Base-by-base conservation (phyloP, 2,797 vertebrate species). In the Orestias chungarensis region DNA sequence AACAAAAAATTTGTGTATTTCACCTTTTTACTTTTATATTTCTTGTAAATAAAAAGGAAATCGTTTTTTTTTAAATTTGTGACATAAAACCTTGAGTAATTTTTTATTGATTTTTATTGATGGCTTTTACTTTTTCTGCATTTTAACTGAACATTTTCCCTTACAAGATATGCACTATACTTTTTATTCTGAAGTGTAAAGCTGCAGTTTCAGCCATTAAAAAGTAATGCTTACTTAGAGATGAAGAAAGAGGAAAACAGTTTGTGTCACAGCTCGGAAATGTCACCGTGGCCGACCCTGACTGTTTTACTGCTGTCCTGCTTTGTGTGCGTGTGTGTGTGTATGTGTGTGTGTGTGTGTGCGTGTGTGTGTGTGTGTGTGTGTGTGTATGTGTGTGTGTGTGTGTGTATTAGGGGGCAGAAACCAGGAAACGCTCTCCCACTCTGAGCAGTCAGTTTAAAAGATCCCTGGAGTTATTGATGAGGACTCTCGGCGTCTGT, bases 381-480 rank as follows among this genome's bases (percentile, higher is more conserved):
- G 57, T 82, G 40, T 75, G 52, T 81, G 66, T 81, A 70, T 73
- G 42, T 88, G 61, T 80, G 64, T 77, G 14, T 81, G 25, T 74
- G 57, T 82, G 40, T 75, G 52, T 81, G 66, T 81, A 70, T 1
- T 27, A 99, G 97, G 97, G 97, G 74, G 96, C 95, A 0, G 97
- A 99, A 94, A 99, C 98, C 61, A 96, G 97, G 95, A 99, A 99
- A 90, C 97, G 97, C n/a, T 99, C 97, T 0, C 98, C 97, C 8
- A 99, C 98, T 0, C 96, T 99, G 76, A 99, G 97, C 96, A 97
- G 97, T 88, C 98, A 99, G 95, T 99, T 99, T 90, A 99, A 99
- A 87, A 95, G 96, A 38, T 99, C 97, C 47, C 95, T 99, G 95
- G 98, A 99, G 94, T 93, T 98, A 91, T 89, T 99, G 86, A 99